Evolutionary conservation across 2,113 vertebrate genomes (phyloP), one percentile per base, ranked within the genome.

Genomic region (Parus major): DNA sequence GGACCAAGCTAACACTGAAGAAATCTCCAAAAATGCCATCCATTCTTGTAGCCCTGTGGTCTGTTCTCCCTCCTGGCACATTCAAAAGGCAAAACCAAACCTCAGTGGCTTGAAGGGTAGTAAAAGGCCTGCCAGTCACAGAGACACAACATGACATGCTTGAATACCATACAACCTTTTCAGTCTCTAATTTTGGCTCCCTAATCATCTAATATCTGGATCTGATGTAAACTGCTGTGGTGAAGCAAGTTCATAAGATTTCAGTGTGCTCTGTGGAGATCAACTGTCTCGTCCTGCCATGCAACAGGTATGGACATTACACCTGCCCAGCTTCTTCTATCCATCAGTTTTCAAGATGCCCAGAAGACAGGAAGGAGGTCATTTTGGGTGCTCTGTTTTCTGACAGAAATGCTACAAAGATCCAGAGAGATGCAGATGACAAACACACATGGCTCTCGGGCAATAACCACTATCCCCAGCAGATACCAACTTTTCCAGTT

Each of bases 161-260:
- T 9, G 17, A 86, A 90, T 61, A 73, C 50, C 0, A 3, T 47
- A 88, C 47, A 59, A 73, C 39, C 75, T 77, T 86, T 94, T 81
- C 35, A 79, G 56, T 49, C 64, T 64, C 92, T 94, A 83, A 73
- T 73, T 94, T 55, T 95, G 79, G 55, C 53, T 88, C 70, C 57
- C 57, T 78, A 47, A 49, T 68, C 36, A 4, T 31, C 72, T 78
- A 33, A 47, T 83, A 80, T 73, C 66, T 91, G 85, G 47, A 64
- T 46, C 23, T 76, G 53, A 42, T 79, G 53, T 69, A 89, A 79
- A 92, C 52, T 78, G 61, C 55, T 70, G 44, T 41, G 29, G 50
- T 3, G 8, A 65, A 84, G 60, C 36, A 84, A 56, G 56, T 85
- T 93, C 78, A 55, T 11, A 31, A 0, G 4, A 75, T 68, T 53